phyloP scores from a whole-genome alignment of 2,113 vertebrate genomes.

The Nicator chloris region DNA sequence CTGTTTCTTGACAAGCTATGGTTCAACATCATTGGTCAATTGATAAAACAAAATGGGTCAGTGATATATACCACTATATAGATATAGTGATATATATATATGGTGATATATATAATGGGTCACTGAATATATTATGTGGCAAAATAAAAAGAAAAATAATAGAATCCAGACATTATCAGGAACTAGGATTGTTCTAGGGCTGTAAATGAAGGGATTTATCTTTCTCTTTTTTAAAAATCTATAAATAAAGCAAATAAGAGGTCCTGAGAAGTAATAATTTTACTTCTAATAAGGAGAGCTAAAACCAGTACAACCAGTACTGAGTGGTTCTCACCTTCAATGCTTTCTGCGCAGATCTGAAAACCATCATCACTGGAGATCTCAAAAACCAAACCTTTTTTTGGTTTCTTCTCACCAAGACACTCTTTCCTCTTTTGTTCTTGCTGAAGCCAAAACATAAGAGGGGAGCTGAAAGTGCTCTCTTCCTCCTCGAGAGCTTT shows the following conservation, averaged over 20 bases:
- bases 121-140: not conserved
- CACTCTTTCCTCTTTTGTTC: conserved; percentile 83
- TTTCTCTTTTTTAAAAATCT: not conserved
- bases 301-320: not conserved
- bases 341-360: conserved; percentile 94
- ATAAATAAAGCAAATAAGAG: not conserved
- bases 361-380: conserved; percentile 98
- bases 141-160: not conserved
- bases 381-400: conserved; percentile 96
- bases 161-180: not conserved
- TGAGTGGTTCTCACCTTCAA: conserved; percentile 79
- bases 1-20: not conserved
- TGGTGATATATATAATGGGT: not conserved
- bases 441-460: conserved; percentile 84
- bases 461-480: conserved; percentile 71
- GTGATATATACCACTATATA: not conserved
- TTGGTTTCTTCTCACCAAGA: conserved; percentile 82
- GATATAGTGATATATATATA: not conserved
- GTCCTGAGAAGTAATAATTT: not conserved
- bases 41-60: not conserved
- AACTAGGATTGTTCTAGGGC: not conserved
- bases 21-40: not conserved
- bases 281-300: not conserved
- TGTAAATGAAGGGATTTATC: not conserved
- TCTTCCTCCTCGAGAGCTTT: conserved; percentile 69